Percentiles rank a stretch among this genome's conserved stretches.
These are phyloP conservation scores for Drosophila takahashii DNA, from an alignment of 1,140 invertebrate species.

Conservation along the genomic window DNA sequence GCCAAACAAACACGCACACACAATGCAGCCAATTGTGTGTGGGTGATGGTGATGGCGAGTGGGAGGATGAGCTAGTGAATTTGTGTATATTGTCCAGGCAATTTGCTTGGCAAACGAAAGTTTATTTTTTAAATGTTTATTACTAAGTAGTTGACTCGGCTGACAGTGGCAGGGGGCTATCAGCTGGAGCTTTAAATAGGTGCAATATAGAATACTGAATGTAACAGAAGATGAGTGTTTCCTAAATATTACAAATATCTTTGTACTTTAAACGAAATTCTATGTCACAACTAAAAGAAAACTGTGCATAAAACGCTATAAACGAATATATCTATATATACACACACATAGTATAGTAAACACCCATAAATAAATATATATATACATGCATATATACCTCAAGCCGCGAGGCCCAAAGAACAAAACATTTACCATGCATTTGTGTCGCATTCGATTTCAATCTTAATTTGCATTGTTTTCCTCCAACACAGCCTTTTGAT, in stretches of 20 bases:
- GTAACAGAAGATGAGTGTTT: slow-evolving; percentile 19
- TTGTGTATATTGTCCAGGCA: slow-evolving; percentile 65
- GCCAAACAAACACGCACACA: slow-evolving; percentile 32
- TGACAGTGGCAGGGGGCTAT: slow-evolving; percentile 1
- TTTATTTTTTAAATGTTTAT: slow-evolving; percentile 60
- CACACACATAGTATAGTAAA: slow-evolving; percentile 28
- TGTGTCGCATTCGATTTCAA: slow-evolving; percentile 63
- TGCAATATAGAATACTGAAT: slow-evolving; percentile 59
- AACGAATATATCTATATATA: slow-evolving; percentile 26
- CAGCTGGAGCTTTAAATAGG: slow-evolving; percentile 55
- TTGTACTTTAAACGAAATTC: slow-evolving; percentile 14
- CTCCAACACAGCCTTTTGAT: slow-evolving; percentile 18
- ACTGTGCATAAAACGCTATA: slow-evolving; percentile 69
- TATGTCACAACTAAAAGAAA: slow-evolving; percentile 47
- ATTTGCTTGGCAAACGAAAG: slow-evolving; percentile 46
- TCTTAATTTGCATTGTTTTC: slow-evolving; percentile 57
- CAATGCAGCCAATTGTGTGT: slow-evolving; percentile 56
- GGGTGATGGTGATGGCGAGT: slow-evolving; percentile 7
- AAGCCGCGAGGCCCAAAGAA: slow-evolving; percentile 39
- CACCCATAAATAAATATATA: slow-evolving; percentile 45
- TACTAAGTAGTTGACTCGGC: slow-evolving; percentile 48
- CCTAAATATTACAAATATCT: slow-evolving; percentile 25
- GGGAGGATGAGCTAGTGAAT: slow-evolving; percentile 34
- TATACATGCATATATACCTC: slow-evolving; percentile 62
- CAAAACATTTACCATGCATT: slow-evolving; percentile 59